Base-by-base conservation (phyloP, 2,888 invertebrate species). In the Hipparchia sbordonii region DNA sequence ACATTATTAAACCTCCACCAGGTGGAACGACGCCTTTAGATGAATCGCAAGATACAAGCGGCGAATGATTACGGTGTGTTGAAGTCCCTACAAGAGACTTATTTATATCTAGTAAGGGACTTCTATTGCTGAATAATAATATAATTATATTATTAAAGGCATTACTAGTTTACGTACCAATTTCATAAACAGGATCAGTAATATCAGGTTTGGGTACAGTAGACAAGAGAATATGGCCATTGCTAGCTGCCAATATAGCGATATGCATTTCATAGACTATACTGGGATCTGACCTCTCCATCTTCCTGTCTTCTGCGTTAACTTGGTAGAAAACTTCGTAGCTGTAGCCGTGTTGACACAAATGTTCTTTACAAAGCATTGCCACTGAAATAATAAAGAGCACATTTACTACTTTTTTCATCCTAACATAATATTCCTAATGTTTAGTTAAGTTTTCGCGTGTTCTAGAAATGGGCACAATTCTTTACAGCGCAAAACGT, bases 171-270 rank as follows among this genome's bases (percentile, higher is more conserved):
- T 46, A 12, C 81, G 83, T 77, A 94, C 94, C 96, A 63, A 96
- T 95, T 89, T 97, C 96, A 85, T 96, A 96, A 0, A 96, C 96
- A 0, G 95, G 92, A 80, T 95, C 95, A 1, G 74, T 79, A 2
- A 81, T 75, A 0, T 87, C 82, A 0, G 95, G 94, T 6, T 81
- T 84, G 0, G 89, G 83, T 0, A 91, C 90, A 0, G 95, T 89
- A 0, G 96, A 95, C 8, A 97, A 84, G 39, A 96, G 84, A 62
- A 97, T 95, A 79, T 96, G 96, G 0, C 96, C 96, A 83, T 97
- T 96, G 83, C 95, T 96, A 0, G 92, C 84, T 0, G 95, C 95
- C 77, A 96, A 87, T 46, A 96, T 95, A 0, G 95, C 95, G 70
- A 96, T 94, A 81, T 96, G 96, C 86, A 96, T 95, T 80, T 96